Percentiles rank a stretch among this genome's conserved stretches.
phyloP scores from a whole-genome alignment of 2,113 vertebrate genomes.

The Xiphophorus couchianus region DNA sequence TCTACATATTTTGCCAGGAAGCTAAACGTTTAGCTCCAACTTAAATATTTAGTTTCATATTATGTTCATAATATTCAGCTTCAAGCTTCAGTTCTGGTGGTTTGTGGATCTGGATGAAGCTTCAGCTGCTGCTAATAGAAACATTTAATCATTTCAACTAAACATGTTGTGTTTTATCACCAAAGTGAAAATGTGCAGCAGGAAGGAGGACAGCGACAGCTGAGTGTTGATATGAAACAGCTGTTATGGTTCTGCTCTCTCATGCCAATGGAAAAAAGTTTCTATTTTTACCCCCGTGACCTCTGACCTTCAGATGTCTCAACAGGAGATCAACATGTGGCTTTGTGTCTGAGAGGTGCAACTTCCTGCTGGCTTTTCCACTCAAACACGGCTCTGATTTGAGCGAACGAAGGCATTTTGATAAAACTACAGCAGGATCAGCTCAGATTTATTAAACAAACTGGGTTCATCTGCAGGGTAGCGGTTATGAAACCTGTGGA shows the following conservation, averaged over 20 bases:
- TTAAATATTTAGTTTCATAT: no score
- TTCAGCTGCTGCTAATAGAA: no score
- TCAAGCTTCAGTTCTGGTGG: no score
- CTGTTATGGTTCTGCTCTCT: background rate
- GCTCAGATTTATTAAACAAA: background rate
- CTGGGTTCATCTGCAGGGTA: no score
- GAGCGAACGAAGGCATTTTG: background rate
- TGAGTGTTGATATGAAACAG: background rate
- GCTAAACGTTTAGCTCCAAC: no score
- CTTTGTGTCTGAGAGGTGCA: background rate
- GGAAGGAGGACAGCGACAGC: background rate
- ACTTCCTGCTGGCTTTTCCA: constrained; percentile 33
- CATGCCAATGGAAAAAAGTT: background rate
- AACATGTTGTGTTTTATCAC: no score
- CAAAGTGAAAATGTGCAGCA: background rate
- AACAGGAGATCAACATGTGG: background rate
- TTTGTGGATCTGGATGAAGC: no score
- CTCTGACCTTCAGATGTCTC: constrained; percentile 1
- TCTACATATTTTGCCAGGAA: no score
- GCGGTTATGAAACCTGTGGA: no score
- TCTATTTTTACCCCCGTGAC: background rate
- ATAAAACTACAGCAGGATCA: no score
- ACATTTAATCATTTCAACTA: no score
- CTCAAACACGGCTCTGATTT: background rate
- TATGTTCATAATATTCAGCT: no score